A percentile compares a stretch with the other conserved stretches of the same genome.
phyloP scores from a whole-genome alignment of 2,797 vertebrate genomes.

The Balearica regulorum region DNA sequence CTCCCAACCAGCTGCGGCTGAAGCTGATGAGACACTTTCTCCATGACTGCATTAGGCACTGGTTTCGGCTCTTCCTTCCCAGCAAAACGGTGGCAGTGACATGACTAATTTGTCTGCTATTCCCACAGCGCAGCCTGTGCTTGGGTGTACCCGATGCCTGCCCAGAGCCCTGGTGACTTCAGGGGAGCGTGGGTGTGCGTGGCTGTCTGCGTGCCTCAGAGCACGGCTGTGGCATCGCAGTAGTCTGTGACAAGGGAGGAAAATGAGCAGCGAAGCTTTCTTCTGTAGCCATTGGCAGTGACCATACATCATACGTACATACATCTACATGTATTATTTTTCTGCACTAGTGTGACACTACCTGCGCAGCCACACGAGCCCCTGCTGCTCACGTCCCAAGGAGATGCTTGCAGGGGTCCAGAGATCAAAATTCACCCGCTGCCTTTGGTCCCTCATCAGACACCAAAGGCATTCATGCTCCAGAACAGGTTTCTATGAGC shows the following conservation, averaged over 20 bases:
- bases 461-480: not conserved
- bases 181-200: accelerated
- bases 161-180: not conserved
- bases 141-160: not conserved
- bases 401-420: not conserved
- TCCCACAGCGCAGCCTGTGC: not conserved
- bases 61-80: not conserved
- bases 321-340: not conserved
- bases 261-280: not conserved
- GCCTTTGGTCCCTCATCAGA: not conserved
- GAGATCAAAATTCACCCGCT: not conserved
- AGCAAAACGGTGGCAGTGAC: not conserved
- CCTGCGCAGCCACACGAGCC: not conserved
- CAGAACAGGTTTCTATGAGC: not conserved
- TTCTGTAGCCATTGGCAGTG: not conserved
- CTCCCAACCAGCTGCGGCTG: not conserved
- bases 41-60: not conserved
- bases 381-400: not conserved
- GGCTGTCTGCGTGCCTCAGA: not conserved
- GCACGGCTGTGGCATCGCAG: not conserved
- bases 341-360: accelerated
- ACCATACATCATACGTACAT: not conserved
- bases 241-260: accelerated
- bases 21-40: not conserved
- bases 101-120: not conserved